Conservation (phyloP, 2,888 invertebrate species). For the Tetramorium bicarinatum region DNA sequence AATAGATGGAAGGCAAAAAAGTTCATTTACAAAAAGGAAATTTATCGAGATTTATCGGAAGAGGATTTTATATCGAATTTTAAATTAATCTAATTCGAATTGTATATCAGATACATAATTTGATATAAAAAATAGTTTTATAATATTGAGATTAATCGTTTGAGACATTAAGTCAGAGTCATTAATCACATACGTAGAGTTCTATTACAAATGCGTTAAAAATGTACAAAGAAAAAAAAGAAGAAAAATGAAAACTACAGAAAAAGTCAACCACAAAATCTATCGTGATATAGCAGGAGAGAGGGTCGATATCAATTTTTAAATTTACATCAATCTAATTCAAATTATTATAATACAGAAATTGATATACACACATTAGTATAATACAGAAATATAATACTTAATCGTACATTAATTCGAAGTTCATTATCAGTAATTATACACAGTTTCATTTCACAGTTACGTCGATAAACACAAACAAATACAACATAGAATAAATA, state of each 20-base stretch:
- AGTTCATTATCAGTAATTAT: not conserved
- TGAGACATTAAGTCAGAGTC: not conserved
- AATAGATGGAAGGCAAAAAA: too few species aligned
- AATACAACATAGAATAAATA: conserved; percentile 8
- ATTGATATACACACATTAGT: not conserved
- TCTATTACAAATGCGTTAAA: not conserved
- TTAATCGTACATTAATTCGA: conserved; percentile 8
- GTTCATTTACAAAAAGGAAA: not conserved
- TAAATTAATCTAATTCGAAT: not conserved
- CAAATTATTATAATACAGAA: conserved; percentile 20
- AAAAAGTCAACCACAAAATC: too few species aligned
- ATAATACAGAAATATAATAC: conserved; percentile 14
- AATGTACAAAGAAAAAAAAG: not conserved
- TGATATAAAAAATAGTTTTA: not conserved
- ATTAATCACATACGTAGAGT: not conserved
- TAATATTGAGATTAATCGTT: not conserved
- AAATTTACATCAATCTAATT: conserved; percentile 13
- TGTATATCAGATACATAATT: not conserved
- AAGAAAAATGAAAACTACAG: not conserved
- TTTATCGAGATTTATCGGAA: not conserved
- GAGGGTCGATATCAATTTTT: not conserved
- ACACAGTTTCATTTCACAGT: not conserved
- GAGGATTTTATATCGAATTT: not conserved
- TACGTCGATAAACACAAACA: conserved; percentile 1
- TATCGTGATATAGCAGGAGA: not conserved